Conservation (phyloP, 2,888 invertebrate species). For the Plutella xylostella region DNA sequence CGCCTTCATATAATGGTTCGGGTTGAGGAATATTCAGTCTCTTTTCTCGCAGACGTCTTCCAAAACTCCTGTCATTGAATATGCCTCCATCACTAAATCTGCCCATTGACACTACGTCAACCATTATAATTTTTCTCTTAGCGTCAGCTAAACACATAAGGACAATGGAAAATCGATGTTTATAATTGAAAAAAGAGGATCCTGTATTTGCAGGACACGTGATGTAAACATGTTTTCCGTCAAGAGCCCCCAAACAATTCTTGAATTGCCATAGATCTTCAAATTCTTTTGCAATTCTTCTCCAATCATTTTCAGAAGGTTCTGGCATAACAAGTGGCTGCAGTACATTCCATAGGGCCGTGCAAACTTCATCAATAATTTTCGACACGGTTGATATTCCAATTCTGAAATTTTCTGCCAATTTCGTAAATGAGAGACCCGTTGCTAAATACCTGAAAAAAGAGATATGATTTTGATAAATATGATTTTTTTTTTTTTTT, state of each 20-base stretch:
- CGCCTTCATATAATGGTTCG: slow-evolving; percentile 11
- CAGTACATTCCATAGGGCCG: slow-evolving; percentile 7
- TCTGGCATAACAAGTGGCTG: slow-evolving; percentile 11
- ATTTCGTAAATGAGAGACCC: slow-evolving; percentile 3
- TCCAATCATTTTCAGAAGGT: slow-evolving; percentile 12
- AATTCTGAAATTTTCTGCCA: slow-evolving; percentile 5
- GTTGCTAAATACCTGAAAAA: slow-evolving; percentile 11
- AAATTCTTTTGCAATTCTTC: slow-evolving; percentile 8
- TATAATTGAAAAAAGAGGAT: neutral
- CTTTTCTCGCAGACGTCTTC: slow-evolving; percentile 15
- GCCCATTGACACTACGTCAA: slow-evolving; percentile 4
- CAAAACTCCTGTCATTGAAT: slow-evolving; percentile 5
- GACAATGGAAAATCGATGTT: slow-evolving; percentile 1
- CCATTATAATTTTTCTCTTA: slow-evolving; percentile 1
- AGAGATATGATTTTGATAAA: slow-evolving; percentile 11
- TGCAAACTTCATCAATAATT: slow-evolving; percentile 8
- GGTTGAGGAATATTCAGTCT: slow-evolving; percentile 18
- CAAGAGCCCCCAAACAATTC: slow-evolving; percentile 10
- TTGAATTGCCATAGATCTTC: slow-evolving; percentile 14
- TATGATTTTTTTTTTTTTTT: slow-evolving; percentile 12
- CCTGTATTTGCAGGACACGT: slow-evolving; percentile 5
- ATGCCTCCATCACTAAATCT: slow-evolving; percentile 6
- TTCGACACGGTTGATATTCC: slow-evolving; percentile 7
- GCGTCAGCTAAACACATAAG: slow-evolving; percentile 3
- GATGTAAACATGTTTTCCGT: slow-evolving; percentile 12